These are phyloP conservation scores for Trachymyrmex cornetzi DNA, from an alignment of 1,140 invertebrate species.

Conservation along the genomic window DNA sequence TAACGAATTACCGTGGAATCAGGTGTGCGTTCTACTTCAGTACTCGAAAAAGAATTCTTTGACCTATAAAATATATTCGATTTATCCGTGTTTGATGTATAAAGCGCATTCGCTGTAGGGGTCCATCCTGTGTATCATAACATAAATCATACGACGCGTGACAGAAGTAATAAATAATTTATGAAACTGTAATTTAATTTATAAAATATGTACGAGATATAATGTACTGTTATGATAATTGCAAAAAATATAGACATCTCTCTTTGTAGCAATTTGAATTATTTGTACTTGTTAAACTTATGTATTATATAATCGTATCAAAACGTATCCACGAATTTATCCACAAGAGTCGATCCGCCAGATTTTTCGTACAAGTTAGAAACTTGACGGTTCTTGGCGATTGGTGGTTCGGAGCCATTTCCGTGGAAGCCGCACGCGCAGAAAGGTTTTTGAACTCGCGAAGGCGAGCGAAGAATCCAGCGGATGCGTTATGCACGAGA, in stretches of 20 bases:
- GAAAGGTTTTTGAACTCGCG: slow-evolving; percentile 73
- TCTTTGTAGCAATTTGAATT: background rate
- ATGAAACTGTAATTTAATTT: slow-evolving; percentile 7
- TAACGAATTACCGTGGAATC: slow-evolving; percentile 58
- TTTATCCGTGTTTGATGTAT: slow-evolving; percentile 61
- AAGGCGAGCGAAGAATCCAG: slow-evolving; percentile 62
- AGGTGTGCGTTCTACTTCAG: slow-evolving; percentile 45
- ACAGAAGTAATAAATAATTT: slow-evolving; percentile 12
- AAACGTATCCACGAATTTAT: slow-evolving; percentile 8
- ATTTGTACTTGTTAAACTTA: background rate
- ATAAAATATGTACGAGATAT: slow-evolving; percentile 6
- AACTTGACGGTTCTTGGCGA: slow-evolving; percentile 50
- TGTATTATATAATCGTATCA: background rate
- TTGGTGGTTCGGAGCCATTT: slow-evolving; percentile 57
- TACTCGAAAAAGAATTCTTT: slow-evolving; percentile 18
- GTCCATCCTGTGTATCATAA: background rate
- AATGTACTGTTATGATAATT: background rate
- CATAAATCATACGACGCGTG: background rate
- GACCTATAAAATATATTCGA: slow-evolving; percentile 49
- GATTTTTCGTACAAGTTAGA: slow-evolving; percentile 27
- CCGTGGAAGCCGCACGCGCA: slow-evolving; percentile 68
- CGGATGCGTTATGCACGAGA: slow-evolving; percentile 68
- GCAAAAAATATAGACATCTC: background rate
- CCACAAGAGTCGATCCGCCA: background rate
- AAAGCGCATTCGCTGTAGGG: background rate